Evolutionary conservation across 2,113 vertebrate species (phyloP).

Genomic region (Scalopus aquaticus): DNA sequence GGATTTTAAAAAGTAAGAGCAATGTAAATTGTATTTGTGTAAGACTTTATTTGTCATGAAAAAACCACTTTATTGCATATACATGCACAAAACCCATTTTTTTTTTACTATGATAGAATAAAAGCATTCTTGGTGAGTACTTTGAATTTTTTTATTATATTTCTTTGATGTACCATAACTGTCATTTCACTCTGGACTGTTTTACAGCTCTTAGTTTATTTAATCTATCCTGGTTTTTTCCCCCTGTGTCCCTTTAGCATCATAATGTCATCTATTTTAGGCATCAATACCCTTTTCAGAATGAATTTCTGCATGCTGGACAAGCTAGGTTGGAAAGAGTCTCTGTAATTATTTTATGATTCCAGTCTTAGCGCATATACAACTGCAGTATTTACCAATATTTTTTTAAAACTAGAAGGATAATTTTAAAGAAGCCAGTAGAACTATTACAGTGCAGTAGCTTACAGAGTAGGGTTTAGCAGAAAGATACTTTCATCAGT

Average conservation of each 20-base stretch:
- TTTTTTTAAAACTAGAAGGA: neutral
- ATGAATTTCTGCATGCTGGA: neutral
- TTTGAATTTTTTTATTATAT: neutral
- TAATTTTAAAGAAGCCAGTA: neutral
- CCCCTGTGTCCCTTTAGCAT: neutral
- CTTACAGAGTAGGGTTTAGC: neutral
- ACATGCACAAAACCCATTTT: neutral
- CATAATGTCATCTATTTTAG: neutral
- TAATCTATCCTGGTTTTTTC: neutral
- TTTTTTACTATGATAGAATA: neutral
- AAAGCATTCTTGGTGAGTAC: neutral
- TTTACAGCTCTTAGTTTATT: neutral
- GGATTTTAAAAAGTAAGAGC: neutral
- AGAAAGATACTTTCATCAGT: neutral
- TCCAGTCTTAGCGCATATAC: neutral
- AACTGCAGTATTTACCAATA: neutral
- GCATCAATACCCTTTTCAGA: neutral
- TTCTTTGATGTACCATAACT: conserved; percentile 2
- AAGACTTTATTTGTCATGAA: conserved; percentile 14
- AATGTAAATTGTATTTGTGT: neutral
- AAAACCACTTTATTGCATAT: conserved; percentile 13
- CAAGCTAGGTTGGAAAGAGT: neutral
- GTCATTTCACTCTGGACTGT: neutral
- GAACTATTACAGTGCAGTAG: neutral
- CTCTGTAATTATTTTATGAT: neutral